A percentile compares a stretch with the other conserved stretches of the same genome.
Evolutionary conservation across 2,888 invertebrate species (phyloP).

Genomic region (Neoitamus cyanurus): DNA sequence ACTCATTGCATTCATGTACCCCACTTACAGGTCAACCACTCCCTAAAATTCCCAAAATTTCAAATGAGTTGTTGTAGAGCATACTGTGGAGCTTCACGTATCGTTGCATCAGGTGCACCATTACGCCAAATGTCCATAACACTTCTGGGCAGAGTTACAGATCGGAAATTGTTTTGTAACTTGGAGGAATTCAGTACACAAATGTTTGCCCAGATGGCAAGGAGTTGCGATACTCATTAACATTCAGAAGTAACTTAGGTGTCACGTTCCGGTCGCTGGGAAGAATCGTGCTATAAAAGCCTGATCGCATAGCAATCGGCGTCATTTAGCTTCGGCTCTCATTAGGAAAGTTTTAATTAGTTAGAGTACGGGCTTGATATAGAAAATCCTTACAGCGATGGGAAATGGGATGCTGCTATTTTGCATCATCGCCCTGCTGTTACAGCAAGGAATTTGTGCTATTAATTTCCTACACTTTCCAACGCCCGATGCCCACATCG

Average conservation of each 20-base stretch:
- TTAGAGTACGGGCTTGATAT: neutral
- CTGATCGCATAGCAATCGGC: neutral
- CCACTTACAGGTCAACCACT: neutral
- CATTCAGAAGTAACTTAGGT: neutral
- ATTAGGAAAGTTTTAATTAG: constrained; percentile 37
- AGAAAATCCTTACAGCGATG: neutral
- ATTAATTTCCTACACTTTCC: neutral
- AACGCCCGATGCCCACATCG: neutral
- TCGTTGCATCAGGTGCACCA: neutral
- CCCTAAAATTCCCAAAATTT: neutral
- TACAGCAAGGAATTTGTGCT: neutral
- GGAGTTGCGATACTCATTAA: neutral
- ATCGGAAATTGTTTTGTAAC: neutral
- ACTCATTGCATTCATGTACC: neutral
- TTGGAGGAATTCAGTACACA: neutral
- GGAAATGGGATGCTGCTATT: neutral
- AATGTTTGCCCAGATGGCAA: neutral
- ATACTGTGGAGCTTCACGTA: neutral
- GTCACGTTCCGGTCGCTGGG: neutral
- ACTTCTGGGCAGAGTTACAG: neutral
- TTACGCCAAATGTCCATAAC: neutral
- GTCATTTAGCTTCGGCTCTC: constrained; percentile 15
- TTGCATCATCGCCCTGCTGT: neutral
- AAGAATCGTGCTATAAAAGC: constrained; percentile 7
- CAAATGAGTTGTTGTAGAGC: neutral